These are phyloP conservation scores for Chloroclystis v-ata DNA, from an alignment of 2,888 invertebrate genomes.

Conservation along the genomic window DNA sequence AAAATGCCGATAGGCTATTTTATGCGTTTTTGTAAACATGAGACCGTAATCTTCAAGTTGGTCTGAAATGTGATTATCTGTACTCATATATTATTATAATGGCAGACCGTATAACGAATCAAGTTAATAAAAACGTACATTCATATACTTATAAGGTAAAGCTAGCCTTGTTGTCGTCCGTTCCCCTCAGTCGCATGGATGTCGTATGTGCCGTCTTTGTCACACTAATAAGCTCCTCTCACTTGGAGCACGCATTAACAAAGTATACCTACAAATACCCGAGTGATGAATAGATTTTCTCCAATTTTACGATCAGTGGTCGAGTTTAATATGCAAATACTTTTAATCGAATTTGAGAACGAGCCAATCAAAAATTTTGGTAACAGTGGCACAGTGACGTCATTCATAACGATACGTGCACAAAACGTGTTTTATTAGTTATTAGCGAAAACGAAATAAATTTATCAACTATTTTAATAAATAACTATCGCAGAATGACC, in stretches of 20 bases:
- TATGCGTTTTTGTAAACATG: constrained; percentile 32
- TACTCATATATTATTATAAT: constrained; percentile 70
- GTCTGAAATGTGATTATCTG: constrained; percentile 56
- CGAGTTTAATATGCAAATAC: constrained; percentile 10
- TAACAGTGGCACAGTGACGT: too few species aligned
- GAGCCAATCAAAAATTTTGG: too few species aligned
- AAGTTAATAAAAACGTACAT: constrained; percentile 74
- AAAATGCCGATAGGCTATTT: constrained; percentile 20
- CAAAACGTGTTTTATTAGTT: too few species aligned
- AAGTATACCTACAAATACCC: background rate
- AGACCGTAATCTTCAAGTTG: constrained; percentile 47
- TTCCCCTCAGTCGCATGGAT: constrained; percentile 55
- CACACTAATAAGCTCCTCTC: constrained; percentile 63
- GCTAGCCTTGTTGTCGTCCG: constrained; percentile 70
- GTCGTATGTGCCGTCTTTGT: constrained; percentile 53
- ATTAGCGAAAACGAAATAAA: too few species aligned
- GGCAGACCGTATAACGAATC: constrained; percentile 69
- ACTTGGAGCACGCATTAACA: constrained; percentile 38
- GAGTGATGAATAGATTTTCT: constrained; percentile 29
- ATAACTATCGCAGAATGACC: too few species aligned
- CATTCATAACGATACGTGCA: too few species aligned
- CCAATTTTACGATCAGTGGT: constrained; percentile 74
- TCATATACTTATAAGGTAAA: constrained; percentile 72
- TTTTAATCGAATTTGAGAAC: background rate
- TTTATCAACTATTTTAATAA: too few species aligned